Percentiles rank a stretch among this genome's conserved stretches.
These are phyloP conservation scores for Orycteropus afer DNA, from an alignment of 2,113 vertebrate species.

Conservation along the genomic window DNA sequence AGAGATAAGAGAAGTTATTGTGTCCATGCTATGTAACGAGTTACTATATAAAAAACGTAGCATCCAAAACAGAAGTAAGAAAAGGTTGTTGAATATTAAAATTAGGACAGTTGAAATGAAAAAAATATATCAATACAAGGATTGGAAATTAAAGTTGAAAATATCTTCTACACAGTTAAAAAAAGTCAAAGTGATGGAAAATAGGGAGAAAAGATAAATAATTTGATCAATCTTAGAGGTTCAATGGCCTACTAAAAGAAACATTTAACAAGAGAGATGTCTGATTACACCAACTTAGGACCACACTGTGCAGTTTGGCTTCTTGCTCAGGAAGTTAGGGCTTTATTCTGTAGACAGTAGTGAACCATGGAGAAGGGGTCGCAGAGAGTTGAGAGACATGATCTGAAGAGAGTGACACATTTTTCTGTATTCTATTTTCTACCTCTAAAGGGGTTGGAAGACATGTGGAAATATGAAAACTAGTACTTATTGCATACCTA, in stretches of 20 bases:
- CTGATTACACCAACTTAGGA: neutral
- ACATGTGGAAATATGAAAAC: neutral
- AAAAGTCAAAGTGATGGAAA: neutral
- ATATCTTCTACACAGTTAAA: neutral
- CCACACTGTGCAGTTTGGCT: neutral
- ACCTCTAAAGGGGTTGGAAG: neutral
- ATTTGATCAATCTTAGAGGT: neutral
- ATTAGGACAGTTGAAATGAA: neutral
- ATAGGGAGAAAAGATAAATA: neutral
- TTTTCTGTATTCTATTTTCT: neutral
- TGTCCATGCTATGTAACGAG: neutral
- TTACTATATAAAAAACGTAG: neutral
- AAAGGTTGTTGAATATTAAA: neutral
- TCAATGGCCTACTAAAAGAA: neutral
- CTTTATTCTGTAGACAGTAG: neutral
- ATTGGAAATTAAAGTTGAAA: neutral
- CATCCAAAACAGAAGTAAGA: neutral
- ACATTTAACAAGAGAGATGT: fast-evolving
- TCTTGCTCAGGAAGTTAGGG: neutral
- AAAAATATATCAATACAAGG: neutral
- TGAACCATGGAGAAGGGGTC: neutral
- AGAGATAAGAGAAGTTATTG: neutral
- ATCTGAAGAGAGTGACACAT: neutral
- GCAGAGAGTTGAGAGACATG: neutral
- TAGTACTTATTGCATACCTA: neutral